phyloP scores from a whole-genome alignment of 2,113 vertebrate species.

The Rattus rattus region DNA sequence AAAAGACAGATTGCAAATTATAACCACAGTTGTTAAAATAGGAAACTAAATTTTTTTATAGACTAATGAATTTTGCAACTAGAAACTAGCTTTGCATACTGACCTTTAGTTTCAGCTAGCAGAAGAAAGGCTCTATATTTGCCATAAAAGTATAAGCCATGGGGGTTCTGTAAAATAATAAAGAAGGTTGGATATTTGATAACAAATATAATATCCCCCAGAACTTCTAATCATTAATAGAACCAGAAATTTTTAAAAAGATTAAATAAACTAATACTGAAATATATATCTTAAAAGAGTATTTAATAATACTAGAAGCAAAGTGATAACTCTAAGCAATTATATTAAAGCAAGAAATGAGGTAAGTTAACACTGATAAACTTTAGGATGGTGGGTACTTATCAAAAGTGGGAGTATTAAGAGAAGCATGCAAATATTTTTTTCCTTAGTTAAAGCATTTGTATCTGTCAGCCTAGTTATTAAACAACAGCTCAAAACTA shows the following conservation, averaged over 20 bases:
- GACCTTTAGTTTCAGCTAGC: background rate
- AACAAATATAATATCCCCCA: background rate
- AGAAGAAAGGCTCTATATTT: background rate
- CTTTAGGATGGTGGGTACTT: constrained; percentile 27
- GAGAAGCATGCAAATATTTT: background rate
- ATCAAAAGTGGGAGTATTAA: constrained; percentile 62
- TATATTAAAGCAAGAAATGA: constrained; percentile 66
- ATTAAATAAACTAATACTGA: constrained; percentile 11
- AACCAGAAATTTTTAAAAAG: background rate
- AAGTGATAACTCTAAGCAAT: constrained; percentile 40
- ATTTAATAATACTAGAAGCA: background rate
- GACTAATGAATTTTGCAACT: constrained; percentile 35
- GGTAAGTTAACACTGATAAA: constrained; percentile 57
- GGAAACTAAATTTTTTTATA: background rate
- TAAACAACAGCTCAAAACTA: background rate
- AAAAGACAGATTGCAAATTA: background rate
- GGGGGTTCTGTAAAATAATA: background rate
- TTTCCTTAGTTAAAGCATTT: constrained; percentile 23
- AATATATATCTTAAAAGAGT: constrained; percentile 19
- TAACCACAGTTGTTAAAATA: background rate
- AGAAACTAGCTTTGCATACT: background rate
- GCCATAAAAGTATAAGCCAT: background rate
- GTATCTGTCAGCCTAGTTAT: background rate
- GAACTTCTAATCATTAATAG: background rate
- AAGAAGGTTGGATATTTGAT: background rate